Evolutionary conservation across 2,797 vertebrate species (phyloP), one percentile per base, ranked within the genome.

Genomic region (Novumbra hubbsi): DNA sequence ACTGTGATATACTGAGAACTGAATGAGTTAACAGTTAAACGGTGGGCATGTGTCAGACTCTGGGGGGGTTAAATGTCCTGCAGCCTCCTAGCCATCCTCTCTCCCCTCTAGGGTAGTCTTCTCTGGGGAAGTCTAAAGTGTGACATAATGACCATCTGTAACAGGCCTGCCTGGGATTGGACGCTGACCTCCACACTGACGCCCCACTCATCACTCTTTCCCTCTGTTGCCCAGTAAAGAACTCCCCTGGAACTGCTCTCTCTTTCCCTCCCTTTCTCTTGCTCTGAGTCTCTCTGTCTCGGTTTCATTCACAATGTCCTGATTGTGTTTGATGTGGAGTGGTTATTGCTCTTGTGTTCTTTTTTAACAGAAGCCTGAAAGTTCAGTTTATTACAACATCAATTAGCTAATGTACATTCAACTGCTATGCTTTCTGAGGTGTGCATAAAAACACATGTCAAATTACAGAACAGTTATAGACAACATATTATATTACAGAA

Each of bases 221-320:
- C 77, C 77, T 34, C 71, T 66, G 48, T 67, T 52, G 34, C 81
- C 75, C 9, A 34, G 79, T 75, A 78, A 75, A 82, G 73, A 73
- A 50, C 70, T 68, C 75, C 28, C 73, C 30, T 49, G 75, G 70
- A 75, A 66, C 16, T n/a, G 27, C 9, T 41, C 11, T 68, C 34
- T 24, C 66, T 41, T 15, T n/a, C 66, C 41, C 66, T 30, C 52
- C 72, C 9, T 28, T 30, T 68, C n/a, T 21, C 21, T 8, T 12
- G 12, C 41, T 45, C 41, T 45, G 41, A 11, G 0, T 45, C 9
- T 45, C 12, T 12, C 41, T 14, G 41, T 45, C 12, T 38, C 12
- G 11, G 9, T 45, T 45, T 45, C 41, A 45, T 14, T 45, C 41
- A 45, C 41, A 45, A 45, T 14, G 9, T 11, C 41, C 1, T 45